Conservation (phyloP, 1,140 invertebrate genomes). For the Drosophila punjabiensis region DNA sequence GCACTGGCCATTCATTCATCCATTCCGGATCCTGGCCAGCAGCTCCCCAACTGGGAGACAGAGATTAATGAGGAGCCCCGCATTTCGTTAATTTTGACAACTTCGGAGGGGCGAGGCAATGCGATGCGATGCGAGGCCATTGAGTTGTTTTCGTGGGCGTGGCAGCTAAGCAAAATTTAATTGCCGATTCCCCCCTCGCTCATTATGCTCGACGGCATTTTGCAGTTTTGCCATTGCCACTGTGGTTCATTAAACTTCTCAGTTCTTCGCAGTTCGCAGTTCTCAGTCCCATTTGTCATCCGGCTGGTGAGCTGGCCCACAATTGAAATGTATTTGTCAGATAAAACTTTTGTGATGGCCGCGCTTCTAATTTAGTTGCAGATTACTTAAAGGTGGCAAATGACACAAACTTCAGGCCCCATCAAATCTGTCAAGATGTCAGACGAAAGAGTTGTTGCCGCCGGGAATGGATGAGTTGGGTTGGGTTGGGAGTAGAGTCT, state of each 20-base stretch:
- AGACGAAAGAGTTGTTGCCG: slow-evolving; percentile 44
- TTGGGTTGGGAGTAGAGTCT: background rate
- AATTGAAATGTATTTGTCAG: slow-evolving; percentile 81
- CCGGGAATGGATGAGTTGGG: slow-evolving; percentile 9
- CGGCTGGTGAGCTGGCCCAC: slow-evolving; percentile 18
- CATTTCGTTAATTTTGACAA: slow-evolving; percentile 83
- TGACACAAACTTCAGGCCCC: slow-evolving; percentile 45
- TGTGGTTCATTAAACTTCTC: slow-evolving; percentile 81
- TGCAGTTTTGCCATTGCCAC: slow-evolving; percentile 62
- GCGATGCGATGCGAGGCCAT: slow-evolving; percentile 35
- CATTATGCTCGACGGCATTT: slow-evolving; percentile 65
- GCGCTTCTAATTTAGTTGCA: slow-evolving; percentile 47
- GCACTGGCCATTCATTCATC: slow-evolving; percentile 50
- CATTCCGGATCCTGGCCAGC: slow-evolving; percentile 36
- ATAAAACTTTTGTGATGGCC: slow-evolving; percentile 74
- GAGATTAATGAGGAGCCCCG: slow-evolving; percentile 78
- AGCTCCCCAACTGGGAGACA: slow-evolving; percentile 58
- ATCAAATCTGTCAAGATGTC: slow-evolving; percentile 54
- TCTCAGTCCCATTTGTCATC: slow-evolving; percentile 73
- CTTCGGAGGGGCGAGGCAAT: slow-evolving; percentile 49
- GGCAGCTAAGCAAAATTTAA: slow-evolving; percentile 69
- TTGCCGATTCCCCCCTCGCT: slow-evolving; percentile 42
- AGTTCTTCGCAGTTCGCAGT: slow-evolving; percentile 63
- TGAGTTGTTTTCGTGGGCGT: slow-evolving; percentile 55
- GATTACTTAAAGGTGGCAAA: slow-evolving; percentile 56